Percentiles rank a stretch among this genome's conserved stretches.
These are phyloP conservation scores for Hirtodrosophila cameraria DNA, from an alignment of 2,888 invertebrate species.

Conservation along the genomic window DNA sequence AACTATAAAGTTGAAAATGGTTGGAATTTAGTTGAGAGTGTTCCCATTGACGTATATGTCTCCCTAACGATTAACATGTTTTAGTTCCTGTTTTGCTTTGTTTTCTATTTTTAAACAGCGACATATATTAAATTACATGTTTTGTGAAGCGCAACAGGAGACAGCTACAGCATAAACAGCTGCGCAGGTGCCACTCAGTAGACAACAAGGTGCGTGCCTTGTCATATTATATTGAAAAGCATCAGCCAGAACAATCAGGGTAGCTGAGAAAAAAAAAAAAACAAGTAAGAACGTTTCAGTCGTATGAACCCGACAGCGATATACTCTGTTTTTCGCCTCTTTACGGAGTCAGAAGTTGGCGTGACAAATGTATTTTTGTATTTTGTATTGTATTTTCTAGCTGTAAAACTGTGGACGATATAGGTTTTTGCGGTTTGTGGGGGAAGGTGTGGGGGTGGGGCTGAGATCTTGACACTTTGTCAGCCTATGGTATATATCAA, in stretches of 20 bases:
- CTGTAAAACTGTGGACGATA: too few relatives aligned
- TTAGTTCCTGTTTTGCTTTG: constrained; percentile 23
- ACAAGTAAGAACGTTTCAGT: too few relatives aligned
- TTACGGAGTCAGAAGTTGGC: too few relatives aligned
- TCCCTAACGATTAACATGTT: constrained; percentile 53
- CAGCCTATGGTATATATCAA: too few relatives aligned
- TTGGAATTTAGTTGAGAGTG: not conserved
- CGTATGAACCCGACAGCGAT: too few relatives aligned
- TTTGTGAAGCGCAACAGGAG: constrained; percentile 61
- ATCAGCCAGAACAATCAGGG: constrained; percentile 37
- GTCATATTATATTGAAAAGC: constrained; percentile 51
- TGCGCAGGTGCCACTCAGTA: not conserved
- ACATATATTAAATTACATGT: constrained; percentile 73
- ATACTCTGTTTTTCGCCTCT: too few relatives aligned
- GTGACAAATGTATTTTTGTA: too few relatives aligned
- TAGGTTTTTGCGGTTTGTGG: too few relatives aligned
- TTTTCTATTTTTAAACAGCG: constrained; percentile 36
- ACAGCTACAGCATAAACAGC: constrained; percentile 36
- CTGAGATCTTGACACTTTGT: too few relatives aligned
- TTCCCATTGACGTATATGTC: not conserved
- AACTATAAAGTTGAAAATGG: constrained; percentile 1
- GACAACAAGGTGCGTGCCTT: constrained; percentile 44
- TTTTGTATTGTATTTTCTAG: too few relatives aligned
- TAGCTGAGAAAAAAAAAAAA: constrained; percentile 31
- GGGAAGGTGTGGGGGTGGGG: too few relatives aligned